Base-by-base conservation (phyloP, 2,888 invertebrate species). In the Eulithis prunata region DNA sequence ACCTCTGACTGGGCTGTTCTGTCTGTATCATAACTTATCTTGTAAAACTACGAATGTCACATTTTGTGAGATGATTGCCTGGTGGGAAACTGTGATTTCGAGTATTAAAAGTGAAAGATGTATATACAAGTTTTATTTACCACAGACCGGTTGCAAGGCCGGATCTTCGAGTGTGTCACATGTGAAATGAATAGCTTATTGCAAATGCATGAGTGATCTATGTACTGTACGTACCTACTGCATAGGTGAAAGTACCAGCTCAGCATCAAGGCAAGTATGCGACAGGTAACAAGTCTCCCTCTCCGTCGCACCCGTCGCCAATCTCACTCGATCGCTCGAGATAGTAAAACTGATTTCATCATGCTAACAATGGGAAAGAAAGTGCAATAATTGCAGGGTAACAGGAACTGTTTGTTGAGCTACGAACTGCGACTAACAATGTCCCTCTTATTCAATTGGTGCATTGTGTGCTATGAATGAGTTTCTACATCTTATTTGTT, bases 341-440 rank as follows among this genome's bases (percentile, higher is more conserved):
- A 90, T 89, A 89, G 88, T 90, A 88, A 89, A 83, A 88, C 84
- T 87, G 87, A 85, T 87, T 90, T 83, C 85, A 89, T 85, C 87
- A 87, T 82, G 80, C 80, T 85, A 88, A 90, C 86, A 91, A 89
- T 89, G 85, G 86, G 89, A 93, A 84, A 86, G 90, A 84, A 94
- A 90, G 87, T 91, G 89, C 87, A 88, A 83, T 88, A 94, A 92
- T 84, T 88, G 90, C 84, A 90, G 90, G 84, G 87, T 93, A 78
- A 75, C 82, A 85, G 87, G 86, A 85, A 86, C 81, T 79, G 68
- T 64, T 71, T 65, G 59, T 54, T 56, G 62, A 66, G 66, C 52
- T 66, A 63, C 60, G 56, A 60, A 60, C 62, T 67, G 53, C 62
- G 52, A 60, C 67, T 65, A 61, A 61, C 61, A 57, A 67, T 63